These are phyloP conservation scores for Hestina assimilis DNA, from an alignment of 1,140 invertebrate genomes.

Conservation along the genomic window DNA sequence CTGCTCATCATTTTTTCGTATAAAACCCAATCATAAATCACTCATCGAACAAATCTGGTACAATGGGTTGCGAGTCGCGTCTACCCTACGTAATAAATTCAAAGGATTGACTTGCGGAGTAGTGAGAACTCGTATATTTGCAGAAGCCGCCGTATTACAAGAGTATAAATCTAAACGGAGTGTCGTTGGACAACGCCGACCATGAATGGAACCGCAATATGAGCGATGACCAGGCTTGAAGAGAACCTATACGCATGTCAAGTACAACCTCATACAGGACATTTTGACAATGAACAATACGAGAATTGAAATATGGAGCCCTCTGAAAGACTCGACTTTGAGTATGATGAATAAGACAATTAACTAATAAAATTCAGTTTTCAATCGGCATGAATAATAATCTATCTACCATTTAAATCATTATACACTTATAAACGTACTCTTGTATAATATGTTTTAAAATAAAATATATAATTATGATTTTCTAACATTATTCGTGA, in stretches of 20 bases:
- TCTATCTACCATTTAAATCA: no score
- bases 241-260: conserved; percentile 49
- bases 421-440: neutral
- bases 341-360: conserved; percentile 36
- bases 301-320: conserved; percentile 67
- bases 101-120: conserved; percentile 55
- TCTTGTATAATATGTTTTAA: no score
- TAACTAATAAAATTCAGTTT: conserved; percentile 22
- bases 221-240: conserved; percentile 59
- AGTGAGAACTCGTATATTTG: conserved; percentile 66
- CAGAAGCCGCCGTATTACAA: conserved; percentile 63
- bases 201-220: conserved; percentile 64
- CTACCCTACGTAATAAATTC: conserved; percentile 65
- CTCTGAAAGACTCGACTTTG: conserved; percentile 38
- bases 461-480: no score
- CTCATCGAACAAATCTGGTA: conserved; percentile 57
- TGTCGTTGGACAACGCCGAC: conserved; percentile 46
- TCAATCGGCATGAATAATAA: conserved; percentile 8
- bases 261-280: conserved; percentile 42
- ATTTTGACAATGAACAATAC: conserved; percentile 69
- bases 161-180: conserved; percentile 69
- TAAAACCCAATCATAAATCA: conserved; percentile 49
- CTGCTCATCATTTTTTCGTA: conserved; percentile 1
- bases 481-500: no score
- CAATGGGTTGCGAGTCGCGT: conserved; percentile 44